Evolutionary conservation across 2,113 vertebrate species (phyloP).

Genomic region (Spilogale gracilis): DNA sequence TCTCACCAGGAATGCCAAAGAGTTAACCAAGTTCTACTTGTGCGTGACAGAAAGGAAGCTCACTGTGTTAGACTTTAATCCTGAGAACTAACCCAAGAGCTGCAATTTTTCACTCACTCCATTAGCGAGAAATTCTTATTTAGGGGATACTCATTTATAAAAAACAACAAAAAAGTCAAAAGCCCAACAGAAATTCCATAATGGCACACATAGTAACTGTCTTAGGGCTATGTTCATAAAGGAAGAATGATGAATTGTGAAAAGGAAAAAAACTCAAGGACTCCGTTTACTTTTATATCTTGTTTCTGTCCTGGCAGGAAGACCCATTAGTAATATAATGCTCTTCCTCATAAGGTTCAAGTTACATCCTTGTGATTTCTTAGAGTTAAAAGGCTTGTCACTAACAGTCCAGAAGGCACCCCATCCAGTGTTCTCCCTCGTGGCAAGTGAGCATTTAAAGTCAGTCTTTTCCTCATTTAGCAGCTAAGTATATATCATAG

Average conservation of each 20-base stretch:
- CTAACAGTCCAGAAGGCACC: neutral
- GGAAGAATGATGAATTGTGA: constrained; percentile 73
- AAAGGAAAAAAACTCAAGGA: constrained; percentile 15
- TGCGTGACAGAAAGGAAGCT: neutral
- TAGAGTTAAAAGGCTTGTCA: neutral
- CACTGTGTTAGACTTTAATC: neutral
- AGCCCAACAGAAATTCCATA: constrained; percentile 65
- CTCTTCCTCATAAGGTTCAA: neutral
- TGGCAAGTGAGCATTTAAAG: constrained; percentile 23
- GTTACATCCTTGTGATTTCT: constrained; percentile 38
- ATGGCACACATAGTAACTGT: constrained; percentile 77
- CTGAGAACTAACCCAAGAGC: constrained; percentile 69
- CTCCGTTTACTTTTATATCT: constrained; percentile 46
- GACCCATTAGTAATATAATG: constrained; percentile 40
- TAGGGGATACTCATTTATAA: constrained; percentile 52
- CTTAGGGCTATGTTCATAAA: constrained; percentile 69
- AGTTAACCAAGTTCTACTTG: neutral
- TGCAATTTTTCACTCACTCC: constrained; percentile 72
- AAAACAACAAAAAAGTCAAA: constrained; percentile 1
- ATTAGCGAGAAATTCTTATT: constrained; percentile 78
- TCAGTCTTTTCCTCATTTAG: neutral
- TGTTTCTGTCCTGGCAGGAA: constrained; percentile 57
- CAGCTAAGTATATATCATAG: constrained; percentile 42
- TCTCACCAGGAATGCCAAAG: neutral
- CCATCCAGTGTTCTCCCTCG: neutral